These are phyloP conservation scores for Trachelus stipa DNA, from an alignment of 2,888 invertebrate genomes.

Conservation along the genomic window DNA sequence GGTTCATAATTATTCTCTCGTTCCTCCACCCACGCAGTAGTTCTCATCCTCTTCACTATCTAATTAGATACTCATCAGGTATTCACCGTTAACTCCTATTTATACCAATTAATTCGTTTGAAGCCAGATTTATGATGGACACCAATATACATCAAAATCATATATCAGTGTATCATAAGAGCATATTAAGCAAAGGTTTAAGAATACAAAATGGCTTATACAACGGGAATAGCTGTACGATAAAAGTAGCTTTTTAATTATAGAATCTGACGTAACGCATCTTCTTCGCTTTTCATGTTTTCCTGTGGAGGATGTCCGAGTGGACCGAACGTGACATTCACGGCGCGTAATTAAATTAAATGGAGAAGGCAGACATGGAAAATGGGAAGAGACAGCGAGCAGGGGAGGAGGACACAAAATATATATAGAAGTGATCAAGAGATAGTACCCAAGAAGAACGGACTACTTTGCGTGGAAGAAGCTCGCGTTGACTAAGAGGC, in stretches of 20 bases:
- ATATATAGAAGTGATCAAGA: neutral
- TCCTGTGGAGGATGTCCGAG: neutral
- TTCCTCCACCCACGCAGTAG: slow-evolving; percentile 38
- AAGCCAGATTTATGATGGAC: neutral
- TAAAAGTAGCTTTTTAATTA: neutral
- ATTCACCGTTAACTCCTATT: neutral
- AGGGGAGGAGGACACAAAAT: neutral
- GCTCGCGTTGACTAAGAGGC: slow-evolving; percentile 7
- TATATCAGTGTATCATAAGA: neutral
- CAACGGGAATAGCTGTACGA: neutral
- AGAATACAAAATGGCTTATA: neutral
- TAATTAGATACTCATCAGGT: slow-evolving; percentile 44
- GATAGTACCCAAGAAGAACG: neutral
- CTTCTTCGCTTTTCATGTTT: neutral
- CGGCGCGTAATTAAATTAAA: neutral
- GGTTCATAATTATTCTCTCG: slow-evolving; percentile 50
- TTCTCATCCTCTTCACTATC: slow-evolving; percentile 40
- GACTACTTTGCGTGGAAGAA: neutral
- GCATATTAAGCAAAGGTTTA: neutral
- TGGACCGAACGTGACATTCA: neutral
- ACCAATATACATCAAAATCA: neutral
- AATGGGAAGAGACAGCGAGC: slow-evolving; percentile 13
- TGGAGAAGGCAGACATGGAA: slow-evolving; percentile 24
- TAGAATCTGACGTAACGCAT: neutral
- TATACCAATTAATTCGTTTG: neutral